Percentiles rank a stretch among this genome's conserved stretches.
phyloP scores from a whole-genome alignment of 2,113 vertebrate species.

The Engystomops pustulosus region DNA sequence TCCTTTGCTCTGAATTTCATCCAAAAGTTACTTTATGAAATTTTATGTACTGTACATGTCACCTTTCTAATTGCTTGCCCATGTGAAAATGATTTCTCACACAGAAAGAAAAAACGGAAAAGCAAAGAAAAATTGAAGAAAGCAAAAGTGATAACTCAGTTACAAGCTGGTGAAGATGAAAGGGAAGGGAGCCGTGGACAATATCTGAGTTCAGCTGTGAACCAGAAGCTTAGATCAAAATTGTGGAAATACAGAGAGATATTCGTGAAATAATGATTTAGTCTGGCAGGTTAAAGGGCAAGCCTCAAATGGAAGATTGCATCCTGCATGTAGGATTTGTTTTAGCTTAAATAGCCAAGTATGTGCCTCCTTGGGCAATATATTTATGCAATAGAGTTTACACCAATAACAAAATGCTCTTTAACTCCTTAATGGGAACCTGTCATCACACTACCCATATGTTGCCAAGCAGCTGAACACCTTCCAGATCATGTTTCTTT shows the following conservation, averaged over 20 bases:
- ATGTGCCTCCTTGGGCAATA: background rate
- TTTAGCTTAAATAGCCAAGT: background rate
- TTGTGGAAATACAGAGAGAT: slow-evolving; percentile 4
- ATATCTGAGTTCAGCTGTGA: background rate
- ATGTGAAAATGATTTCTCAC: slow-evolving; percentile 52
- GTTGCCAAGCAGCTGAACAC: too few species aligned
- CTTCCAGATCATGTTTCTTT: too few species aligned
- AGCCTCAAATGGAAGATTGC: background rate
- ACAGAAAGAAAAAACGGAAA: slow-evolving; percentile 18
- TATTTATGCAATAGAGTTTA: background rate
- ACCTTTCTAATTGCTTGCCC: slow-evolving; percentile 58
- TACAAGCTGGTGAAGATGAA: slow-evolving; percentile 54
- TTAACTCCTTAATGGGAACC: too few species aligned
- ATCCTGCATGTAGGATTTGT: slow-evolving; percentile 22
- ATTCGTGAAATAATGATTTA: slow-evolving; percentile 49
- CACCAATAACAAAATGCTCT: background rate
- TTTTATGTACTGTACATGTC: slow-evolving; percentile 41
- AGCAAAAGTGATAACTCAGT: slow-evolving; percentile 46
- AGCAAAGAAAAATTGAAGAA: slow-evolving; percentile 33
- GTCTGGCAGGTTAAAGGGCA: slow-evolving; percentile 35
- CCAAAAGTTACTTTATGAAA: slow-evolving; percentile 44
- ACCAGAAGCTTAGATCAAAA: slow-evolving; percentile 46
- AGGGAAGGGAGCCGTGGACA: background rate
- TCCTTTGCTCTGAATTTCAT: slow-evolving; percentile 14
- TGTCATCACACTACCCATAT: too few species aligned